phyloP scores from a whole-genome alignment of 1,140 invertebrate genomes.

The Conus betulinus region DNA sequence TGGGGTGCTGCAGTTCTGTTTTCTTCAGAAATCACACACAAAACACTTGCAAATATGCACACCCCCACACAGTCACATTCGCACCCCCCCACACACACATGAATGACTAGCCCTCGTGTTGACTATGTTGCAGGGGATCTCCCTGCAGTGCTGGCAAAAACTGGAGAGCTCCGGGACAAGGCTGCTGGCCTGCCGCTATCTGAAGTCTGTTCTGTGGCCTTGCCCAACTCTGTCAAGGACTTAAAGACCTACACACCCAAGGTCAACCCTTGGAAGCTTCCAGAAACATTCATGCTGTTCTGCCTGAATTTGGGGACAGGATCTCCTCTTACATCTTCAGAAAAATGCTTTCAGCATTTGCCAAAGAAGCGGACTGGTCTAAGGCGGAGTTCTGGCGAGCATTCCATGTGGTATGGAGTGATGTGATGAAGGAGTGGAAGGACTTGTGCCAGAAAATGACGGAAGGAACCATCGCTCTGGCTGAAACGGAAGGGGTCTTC shows the following conservation, averaged over 20 bases:
- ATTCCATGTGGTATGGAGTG: neutral
- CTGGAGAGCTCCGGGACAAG: neutral
- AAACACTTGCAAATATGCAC: too few species aligned
- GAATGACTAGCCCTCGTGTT: neutral
- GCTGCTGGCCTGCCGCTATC: neutral
- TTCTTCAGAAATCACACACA: too few species aligned
- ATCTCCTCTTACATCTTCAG: neutral
- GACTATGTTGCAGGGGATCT: neutral
- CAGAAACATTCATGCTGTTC: neutral
- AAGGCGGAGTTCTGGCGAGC: neutral
- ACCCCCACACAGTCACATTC: too few species aligned
- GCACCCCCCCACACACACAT: too few species aligned
- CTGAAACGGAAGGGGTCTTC: neutral
- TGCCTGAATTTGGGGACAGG: neutral
- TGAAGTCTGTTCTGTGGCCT: neutral
- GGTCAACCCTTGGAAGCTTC: slow-evolving; percentile 6
- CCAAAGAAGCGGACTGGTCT: neutral
- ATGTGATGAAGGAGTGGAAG: neutral
- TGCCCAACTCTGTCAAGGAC: neutral
- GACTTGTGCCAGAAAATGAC: neutral
- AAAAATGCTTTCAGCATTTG: neutral
- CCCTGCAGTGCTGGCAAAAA: neutral
- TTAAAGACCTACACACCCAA: neutral
- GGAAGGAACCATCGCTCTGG: neutral
- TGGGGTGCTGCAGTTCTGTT: too few species aligned